Conservation (phyloP, 2,797 vertebrate species). For the Borostomias antarcticus region DNA sequence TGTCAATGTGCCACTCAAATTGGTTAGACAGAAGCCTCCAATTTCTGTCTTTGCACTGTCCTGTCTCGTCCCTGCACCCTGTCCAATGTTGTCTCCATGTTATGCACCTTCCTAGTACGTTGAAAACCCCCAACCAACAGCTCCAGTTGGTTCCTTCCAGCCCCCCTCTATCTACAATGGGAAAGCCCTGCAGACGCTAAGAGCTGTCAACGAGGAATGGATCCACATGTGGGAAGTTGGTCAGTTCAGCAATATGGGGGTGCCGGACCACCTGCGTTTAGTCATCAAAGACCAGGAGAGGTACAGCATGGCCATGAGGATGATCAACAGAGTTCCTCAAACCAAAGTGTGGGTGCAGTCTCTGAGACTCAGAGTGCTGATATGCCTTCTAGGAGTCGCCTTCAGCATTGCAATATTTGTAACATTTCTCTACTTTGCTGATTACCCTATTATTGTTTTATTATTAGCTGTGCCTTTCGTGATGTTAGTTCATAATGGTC, state of each 20-base stretch:
- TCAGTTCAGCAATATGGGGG: slow-evolving; percentile 58
- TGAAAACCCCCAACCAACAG: too few relatives aligned
- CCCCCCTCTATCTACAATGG: slow-evolving; percentile 63
- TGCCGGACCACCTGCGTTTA: slow-evolving; percentile 58
- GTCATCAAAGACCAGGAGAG: slow-evolving; percentile 55
- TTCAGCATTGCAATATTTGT: neutral
- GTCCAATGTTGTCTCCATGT: too few relatives aligned
- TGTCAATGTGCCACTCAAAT: too few relatives aligned
- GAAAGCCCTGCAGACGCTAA: slow-evolving; percentile 60
- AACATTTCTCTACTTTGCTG: fast-evolving
- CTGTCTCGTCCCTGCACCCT: too few relatives aligned
- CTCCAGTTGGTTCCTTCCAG: too few relatives aligned
- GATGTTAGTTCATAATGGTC: neutral
- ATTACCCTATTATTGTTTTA: neutral
- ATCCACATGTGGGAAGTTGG: slow-evolving; percentile 52
- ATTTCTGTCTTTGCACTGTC: too few relatives aligned
- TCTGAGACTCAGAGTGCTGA: slow-evolving; percentile 22
- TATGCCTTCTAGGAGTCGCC: neutral
- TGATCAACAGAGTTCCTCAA: slow-evolving; percentile 56
- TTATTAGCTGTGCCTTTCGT: too few relatives aligned
- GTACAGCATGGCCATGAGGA: slow-evolving; percentile 54
- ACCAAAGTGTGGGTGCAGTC: slow-evolving; percentile 37
- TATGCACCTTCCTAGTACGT: too few relatives aligned
- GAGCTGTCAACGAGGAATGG: slow-evolving; percentile 53
- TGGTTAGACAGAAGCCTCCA: too few relatives aligned